Conservation (phyloP, 2,888 invertebrate species). For the Lepidochrysops patricia region DNA sequence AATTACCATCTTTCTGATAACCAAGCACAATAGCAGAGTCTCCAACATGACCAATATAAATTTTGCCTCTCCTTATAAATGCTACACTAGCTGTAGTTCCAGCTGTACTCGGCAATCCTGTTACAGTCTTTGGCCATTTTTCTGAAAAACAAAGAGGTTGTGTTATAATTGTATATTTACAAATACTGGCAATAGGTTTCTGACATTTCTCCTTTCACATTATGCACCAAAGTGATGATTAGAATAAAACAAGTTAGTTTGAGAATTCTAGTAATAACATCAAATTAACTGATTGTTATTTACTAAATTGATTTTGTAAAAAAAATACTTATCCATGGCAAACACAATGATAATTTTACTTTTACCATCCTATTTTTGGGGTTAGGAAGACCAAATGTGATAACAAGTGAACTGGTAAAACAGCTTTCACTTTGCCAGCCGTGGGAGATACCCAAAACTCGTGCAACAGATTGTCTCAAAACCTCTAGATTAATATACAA, state of each 20-base stretch:
- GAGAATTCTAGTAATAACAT: background rate
- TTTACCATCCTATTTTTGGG: slow-evolving; percentile 31
- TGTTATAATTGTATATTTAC: no score
- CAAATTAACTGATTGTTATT: background rate
- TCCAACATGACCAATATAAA: slow-evolving; percentile 98
- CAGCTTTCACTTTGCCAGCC: slow-evolving; percentile 62
- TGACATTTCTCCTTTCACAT: no score
- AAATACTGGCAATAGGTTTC: no score
- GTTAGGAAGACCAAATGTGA: slow-evolving; percentile 45
- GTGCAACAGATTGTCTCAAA: slow-evolving; percentile 37
- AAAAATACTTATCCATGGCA: background rate
- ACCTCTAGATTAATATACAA: slow-evolving; percentile 29
- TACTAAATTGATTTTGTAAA: background rate
- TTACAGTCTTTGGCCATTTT: slow-evolving; percentile 97
- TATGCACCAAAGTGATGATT: no score
- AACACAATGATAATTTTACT: background rate
- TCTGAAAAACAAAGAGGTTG: slow-evolving; percentile 67
- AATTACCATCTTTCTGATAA: slow-evolving; percentile 79
- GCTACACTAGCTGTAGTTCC: slow-evolving; percentile 98
- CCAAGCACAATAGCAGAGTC: slow-evolving; percentile 96
- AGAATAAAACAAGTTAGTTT: slow-evolving; percentile 4
- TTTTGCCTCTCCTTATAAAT: slow-evolving; percentile 93
- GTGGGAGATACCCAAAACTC: slow-evolving; percentile 48
- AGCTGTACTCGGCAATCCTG: slow-evolving; percentile 95
- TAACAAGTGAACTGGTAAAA: slow-evolving; percentile 51